phyloP scores from a whole-genome alignment of 2,113 vertebrate species.

The Sorex araneus region DNA sequence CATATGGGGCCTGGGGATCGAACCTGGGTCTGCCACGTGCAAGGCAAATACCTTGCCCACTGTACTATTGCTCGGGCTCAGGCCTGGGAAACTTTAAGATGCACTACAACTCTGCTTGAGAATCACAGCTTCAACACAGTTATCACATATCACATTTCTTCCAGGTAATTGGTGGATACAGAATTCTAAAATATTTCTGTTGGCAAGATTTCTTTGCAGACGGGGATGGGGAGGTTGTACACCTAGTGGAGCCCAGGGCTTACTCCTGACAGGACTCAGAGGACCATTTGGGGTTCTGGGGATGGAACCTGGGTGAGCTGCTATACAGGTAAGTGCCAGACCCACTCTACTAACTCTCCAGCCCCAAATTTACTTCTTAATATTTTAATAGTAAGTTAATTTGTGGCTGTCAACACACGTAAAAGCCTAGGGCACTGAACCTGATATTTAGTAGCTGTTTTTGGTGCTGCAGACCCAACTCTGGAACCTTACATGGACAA shows the following conservation, averaged over 20 bases:
- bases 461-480: no score
- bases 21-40: no score
- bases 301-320: not conserved
- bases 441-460: not conserved
- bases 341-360: no score
- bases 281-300: not conserved
- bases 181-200: not conserved
- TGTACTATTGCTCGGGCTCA: no score
- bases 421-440: not conserved
- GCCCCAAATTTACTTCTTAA: not conserved
- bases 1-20: no score
- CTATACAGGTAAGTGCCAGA: no score
- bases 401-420: not conserved
- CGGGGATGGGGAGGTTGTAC: no score
- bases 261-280: no score
- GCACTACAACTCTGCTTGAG: not conserved
- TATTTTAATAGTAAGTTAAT: not conserved
- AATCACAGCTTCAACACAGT: not conserved
- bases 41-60: no score
- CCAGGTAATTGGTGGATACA: not conserved
- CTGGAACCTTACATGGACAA: no score
- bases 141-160: not conserved
- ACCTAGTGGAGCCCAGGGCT: no score
- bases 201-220: not conserved
- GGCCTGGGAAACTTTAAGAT: not conserved